A percentile compares a stretch with the other conserved stretches of the same genome.
phyloP scores from a whole-genome alignment of 2,113 vertebrate genomes.

The Leuciscus idus region DNA sequence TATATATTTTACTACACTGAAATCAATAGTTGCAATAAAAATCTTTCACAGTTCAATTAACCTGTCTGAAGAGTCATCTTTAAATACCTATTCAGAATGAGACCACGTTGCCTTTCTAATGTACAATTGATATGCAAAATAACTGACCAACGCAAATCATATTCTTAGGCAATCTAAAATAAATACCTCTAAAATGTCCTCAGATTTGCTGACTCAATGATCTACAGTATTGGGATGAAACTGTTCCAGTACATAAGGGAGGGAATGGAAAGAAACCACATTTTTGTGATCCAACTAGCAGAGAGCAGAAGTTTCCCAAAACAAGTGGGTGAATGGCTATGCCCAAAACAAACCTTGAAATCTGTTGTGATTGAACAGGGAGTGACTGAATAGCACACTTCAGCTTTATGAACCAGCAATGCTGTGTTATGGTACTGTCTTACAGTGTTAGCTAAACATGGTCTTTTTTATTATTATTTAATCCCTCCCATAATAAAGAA shows the following conservation, averaged over 20 bases:
- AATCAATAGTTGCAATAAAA: neutral
- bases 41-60: neutral
- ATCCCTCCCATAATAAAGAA: neutral
- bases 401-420: neutral
- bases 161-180: neutral
- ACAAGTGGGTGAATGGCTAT: neutral
- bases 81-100: neutral
- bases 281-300: neutral
- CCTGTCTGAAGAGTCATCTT: neutral
- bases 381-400: neutral
- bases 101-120: neutral
- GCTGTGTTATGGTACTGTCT: neutral
- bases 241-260: neutral
- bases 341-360: constrained; percentile 32
- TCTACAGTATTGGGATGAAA: neutral
- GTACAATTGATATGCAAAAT: neutral
- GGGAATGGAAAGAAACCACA: constrained; percentile 4
- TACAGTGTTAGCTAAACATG: neutral
- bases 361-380: neutral
- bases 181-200: neutral
- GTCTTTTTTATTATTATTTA: neutral
- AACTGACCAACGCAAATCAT: neutral
- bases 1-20: neutral
- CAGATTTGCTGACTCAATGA: neutral
- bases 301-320: constrained; percentile 21